Base-by-base conservation (phyloP, 1,140 invertebrate genomes). In the Stenopsyche tienmushanensis region DNA sequence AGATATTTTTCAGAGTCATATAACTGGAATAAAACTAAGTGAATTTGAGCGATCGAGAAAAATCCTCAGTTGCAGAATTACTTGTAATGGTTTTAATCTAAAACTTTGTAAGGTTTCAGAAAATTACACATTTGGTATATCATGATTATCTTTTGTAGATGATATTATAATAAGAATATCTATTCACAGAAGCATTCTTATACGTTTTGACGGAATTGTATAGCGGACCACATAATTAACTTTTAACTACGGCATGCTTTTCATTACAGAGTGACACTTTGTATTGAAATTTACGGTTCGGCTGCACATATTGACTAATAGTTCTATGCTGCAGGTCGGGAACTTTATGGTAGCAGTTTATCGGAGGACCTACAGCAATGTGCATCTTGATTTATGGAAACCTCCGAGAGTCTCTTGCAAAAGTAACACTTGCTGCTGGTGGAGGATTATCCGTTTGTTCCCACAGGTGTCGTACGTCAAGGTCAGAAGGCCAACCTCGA, bases 381-480 rank as follows among this genome's bases (percentile, higher is more conserved):
- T 3, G 17, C n/a, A 17, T 42, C 26, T 13, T 57, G 53, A 57
- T 57, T 57, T 57, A 57, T 57, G 25, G 53, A 20, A 13, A 15
- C 25, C 53, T 39, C 5, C 9, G 29, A 29, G 52, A 2, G 23
- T n/a, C n/a, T n/a, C n/a, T n/a, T n/a, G n/a, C n/a, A n/a, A n/a
- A n/a, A n/a, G 55, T 9, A 20, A 21, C 52, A 54, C 52, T 54
- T 29, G 52, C 52, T 3, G 24, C 24, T 23, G 26, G 15, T n/a
- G 2, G 13, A 3, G 47, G 7, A 7, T 39, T 23, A 39, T 42
- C 57, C 21, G 17, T 15, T 64, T 69, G 58, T 69, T 69, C 67
- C 67, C 64, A 65, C 63, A 65, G 67, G 64, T 69, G 67, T 69
- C 67, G 67, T 59, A 65, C 67, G 64, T 65, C 44, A 42, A 52